Conservation (phyloP, 2,888 invertebrate genomes). For the Watsonalla cultraria region DNA sequence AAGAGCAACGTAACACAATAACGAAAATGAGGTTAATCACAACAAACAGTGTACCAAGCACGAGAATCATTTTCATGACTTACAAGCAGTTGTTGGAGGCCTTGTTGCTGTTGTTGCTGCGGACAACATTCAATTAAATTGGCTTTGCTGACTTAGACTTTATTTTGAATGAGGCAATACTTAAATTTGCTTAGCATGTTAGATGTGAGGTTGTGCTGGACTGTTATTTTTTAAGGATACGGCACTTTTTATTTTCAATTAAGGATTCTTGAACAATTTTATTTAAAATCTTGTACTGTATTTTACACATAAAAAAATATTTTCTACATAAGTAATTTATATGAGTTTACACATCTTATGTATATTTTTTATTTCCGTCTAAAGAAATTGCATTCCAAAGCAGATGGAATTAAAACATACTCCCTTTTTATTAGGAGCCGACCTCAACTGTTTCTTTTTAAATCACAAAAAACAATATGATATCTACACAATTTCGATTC, state of each 20-base stretch:
- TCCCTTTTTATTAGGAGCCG: neutral
- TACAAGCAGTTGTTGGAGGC: slow-evolving; percentile 95
- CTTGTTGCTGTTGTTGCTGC: slow-evolving; percentile 95
- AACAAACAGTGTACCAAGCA: slow-evolving; percentile 62
- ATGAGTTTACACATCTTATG: too few relatives aligned
- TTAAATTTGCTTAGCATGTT: neutral
- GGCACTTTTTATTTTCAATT: too few relatives aligned
- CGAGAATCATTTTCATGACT: slow-evolving; percentile 74
- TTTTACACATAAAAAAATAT: too few relatives aligned
- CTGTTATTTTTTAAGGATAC: neutral
- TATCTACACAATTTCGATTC: neutral
- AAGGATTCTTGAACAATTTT: too few relatives aligned
- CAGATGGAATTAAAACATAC: too few relatives aligned
- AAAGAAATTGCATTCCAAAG: too few relatives aligned
- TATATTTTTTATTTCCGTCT: too few relatives aligned
- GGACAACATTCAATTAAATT: slow-evolving; percentile 58
- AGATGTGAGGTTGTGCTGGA: neutral
- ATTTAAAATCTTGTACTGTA: too few relatives aligned
- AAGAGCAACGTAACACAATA: slow-evolving; percentile 31
- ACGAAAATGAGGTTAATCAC: slow-evolving; percentile 56
- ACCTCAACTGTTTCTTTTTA: neutral
- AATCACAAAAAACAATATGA: neutral
- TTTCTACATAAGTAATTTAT: too few relatives aligned
- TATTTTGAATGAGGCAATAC: neutral
- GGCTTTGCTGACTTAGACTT: slow-evolving; percentile 9